phyloP scores from a whole-genome alignment of 2,888 invertebrate genomes.

The Syritta pipiens region DNA sequence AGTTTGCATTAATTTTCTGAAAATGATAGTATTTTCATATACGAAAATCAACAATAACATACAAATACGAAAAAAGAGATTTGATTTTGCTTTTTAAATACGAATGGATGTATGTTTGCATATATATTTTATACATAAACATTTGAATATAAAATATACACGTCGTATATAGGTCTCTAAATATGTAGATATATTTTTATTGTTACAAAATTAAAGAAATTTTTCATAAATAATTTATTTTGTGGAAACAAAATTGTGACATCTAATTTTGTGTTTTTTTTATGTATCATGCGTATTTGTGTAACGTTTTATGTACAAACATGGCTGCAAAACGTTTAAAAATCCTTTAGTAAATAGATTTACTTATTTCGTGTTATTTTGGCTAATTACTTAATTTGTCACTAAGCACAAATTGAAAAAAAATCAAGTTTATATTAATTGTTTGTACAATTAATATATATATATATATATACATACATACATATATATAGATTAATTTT shows the following conservation, averaged over 20 bases:
- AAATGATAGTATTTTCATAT: slow-evolving; percentile 76
- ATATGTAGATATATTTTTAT: slow-evolving; percentile 33
- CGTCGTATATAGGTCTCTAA: slow-evolving; percentile 17
- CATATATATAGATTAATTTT: no score
- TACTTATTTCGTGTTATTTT: no score
- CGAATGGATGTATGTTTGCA: slow-evolving; percentile 58
- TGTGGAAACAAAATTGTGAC: slow-evolving; percentile 51
- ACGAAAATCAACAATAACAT: slow-evolving; percentile 79
- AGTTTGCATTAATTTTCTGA: slow-evolving; percentile 78
- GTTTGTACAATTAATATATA: no score
- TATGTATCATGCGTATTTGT: slow-evolving; percentile 63
- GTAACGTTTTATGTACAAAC: slow-evolving; percentile 21
- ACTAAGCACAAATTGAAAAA: no score
- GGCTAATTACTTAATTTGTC: no score
- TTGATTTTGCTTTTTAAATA: slow-evolving; percentile 71
- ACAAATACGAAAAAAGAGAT: slow-evolving; percentile 80
- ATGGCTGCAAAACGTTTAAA: neutral
- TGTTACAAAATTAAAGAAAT: slow-evolving; percentile 47
- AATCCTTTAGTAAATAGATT: neutral
- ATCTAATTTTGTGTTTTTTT: slow-evolving; percentile 46
- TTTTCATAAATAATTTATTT: slow-evolving; percentile 36
- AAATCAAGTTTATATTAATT: no score
- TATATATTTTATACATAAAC: slow-evolving; percentile 33
- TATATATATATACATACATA: no score
- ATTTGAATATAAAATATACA: slow-evolving; percentile 21